phyloP scores from a whole-genome alignment of 2,797 vertebrate species.

The Euthynnus affinis region DNA sequence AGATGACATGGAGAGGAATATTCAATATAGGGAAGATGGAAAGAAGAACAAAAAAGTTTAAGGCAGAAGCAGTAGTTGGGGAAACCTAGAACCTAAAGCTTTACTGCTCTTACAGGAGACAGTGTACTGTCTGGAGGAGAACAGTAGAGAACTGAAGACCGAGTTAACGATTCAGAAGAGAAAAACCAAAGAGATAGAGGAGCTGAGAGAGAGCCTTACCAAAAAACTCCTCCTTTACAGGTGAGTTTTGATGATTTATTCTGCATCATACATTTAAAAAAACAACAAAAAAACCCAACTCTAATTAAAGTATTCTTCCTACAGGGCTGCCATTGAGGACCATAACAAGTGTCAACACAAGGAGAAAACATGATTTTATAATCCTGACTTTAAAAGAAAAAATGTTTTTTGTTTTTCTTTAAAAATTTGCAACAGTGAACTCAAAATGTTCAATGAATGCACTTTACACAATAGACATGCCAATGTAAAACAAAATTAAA shows the following conservation, averaged over 20 bases:
- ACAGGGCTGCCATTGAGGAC: conserved; percentile 73
- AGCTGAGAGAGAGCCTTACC: conserved; percentile 87
- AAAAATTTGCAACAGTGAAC: conserved; percentile 37
- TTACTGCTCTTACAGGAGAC: conserved; percentile 83
- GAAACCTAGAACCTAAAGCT: not conserved
- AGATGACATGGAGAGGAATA: not conserved
- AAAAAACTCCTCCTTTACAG: conserved; percentile 90
- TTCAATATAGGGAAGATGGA: not conserved
- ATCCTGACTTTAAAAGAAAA: not conserved
- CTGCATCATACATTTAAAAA: not conserved
- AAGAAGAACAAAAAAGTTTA: no score
- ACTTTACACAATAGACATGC: conserved; percentile 62
- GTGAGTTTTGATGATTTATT: conserved; percentile 72
- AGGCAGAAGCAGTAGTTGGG: not conserved
- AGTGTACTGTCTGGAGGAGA: conserved; percentile 90
- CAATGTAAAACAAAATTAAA: not conserved
- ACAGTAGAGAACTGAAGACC: conserved; percentile 88
- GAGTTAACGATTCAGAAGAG: conserved; percentile 91
- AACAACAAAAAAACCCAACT: not conserved
- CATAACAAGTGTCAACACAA: conserved; percentile 39
- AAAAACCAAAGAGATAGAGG: conserved; percentile 91
- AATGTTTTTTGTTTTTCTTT: conserved; percentile 14
- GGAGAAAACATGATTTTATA: conserved; percentile 65
- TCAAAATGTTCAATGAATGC: conserved; percentile 44
- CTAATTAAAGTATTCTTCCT: conserved; percentile 21